Conservation (phyloP, 1,140 invertebrate species). For the Aphis craccivora region DNA sequence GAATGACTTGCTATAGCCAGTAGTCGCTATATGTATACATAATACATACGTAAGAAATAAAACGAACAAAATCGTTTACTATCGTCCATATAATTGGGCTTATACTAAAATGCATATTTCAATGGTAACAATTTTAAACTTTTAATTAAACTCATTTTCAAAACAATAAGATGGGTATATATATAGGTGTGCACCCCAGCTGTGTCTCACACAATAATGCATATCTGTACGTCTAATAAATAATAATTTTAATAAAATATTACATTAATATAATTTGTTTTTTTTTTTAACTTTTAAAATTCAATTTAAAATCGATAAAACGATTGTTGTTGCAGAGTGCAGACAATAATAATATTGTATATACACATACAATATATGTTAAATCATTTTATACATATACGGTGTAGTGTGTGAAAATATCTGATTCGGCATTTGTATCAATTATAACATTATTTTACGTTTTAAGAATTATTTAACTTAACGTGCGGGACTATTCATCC, state of each 20-base stretch:
- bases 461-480: background rate
- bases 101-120: background rate
- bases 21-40: background rate
- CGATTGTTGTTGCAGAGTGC: background rate
- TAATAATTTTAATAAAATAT: background rate
- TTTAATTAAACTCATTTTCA: background rate
- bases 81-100: background rate
- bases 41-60: background rate
- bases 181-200: background rate
- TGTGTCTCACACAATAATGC: background rate
- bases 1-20: background rate
- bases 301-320: constrained; percentile 21
- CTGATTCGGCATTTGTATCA: background rate
- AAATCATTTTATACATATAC: background rate
- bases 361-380: background rate
- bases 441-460: background rate
- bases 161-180: background rate
- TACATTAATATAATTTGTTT: background rate
- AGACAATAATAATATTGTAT: background rate
- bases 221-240: background rate
- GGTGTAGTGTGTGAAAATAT: background rate
- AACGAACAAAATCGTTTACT: constrained; percentile 2
- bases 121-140: background rate
- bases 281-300: background rate
- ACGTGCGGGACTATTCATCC: background rate